Conservation (phyloP, 2,113 vertebrate genomes). For the Halcyon senegalensis region DNA sequence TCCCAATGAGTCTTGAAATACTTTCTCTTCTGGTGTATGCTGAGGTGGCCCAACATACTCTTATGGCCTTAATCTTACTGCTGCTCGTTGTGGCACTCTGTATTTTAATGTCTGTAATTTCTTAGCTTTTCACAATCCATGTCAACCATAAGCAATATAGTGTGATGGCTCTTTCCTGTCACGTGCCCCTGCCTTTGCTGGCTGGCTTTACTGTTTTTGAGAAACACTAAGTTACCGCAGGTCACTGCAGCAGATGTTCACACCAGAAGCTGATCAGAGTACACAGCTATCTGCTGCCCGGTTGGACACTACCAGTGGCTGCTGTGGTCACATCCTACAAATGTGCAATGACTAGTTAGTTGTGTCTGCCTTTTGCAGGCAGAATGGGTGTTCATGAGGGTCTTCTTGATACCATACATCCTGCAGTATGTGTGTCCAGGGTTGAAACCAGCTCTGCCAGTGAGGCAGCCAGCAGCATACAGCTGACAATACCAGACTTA, state of each 20-base stretch:
- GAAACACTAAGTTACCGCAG: not conserved
- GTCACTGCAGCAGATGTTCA: not conserved
- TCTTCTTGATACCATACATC: not conserved
- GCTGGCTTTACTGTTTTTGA: not conserved
- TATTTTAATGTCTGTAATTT: not conserved
- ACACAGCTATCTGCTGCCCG: not conserved
- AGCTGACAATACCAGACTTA: not conserved
- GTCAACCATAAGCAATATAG: not conserved
- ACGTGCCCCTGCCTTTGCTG: not conserved
- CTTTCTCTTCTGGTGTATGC: not conserved
- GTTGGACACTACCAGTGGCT: not conserved
- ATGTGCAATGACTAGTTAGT: not conserved
- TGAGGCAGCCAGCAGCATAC: not conserved
- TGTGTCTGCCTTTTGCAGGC: not conserved
- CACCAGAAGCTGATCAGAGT: not conserved
- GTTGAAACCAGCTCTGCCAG: not conserved
- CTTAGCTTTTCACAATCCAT: not conserved
- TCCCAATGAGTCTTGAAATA: not conserved
- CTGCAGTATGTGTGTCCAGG: not conserved
- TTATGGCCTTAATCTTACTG: not conserved
- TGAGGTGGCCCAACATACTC: not conserved
- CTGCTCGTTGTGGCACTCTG: not conserved
- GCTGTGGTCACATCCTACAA: not conserved
- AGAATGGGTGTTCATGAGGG: not conserved
- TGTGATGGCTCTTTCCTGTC: not conserved